Conservation (phyloP, 1,140 invertebrate genomes). For the Pristionchus pacificus region DNA sequence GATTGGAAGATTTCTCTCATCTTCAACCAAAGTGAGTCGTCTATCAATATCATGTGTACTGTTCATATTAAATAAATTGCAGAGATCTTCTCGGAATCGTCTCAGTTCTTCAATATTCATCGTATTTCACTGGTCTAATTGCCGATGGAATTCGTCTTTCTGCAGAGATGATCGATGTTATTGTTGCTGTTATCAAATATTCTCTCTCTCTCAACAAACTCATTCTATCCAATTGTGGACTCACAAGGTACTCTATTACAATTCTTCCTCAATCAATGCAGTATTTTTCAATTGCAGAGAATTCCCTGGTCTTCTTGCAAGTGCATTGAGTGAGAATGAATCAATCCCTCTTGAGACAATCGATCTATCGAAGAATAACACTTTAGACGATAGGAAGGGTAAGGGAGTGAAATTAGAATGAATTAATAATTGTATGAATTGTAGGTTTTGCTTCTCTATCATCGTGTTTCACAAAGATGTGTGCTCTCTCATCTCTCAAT, state of each 20-base stretch:
- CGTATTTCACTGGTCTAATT: conserved; percentile 48
- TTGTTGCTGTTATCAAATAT: conserved; percentile 46
- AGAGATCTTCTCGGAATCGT: conserved; percentile 53
- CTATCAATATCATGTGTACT: conserved; percentile 5
- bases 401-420: background rate
- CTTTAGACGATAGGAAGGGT: conserved; percentile 54
- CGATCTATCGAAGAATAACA: conserved; percentile 42
- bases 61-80: conserved; percentile 20
- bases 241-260: conserved; percentile 42
- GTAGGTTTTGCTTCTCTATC: conserved; percentile 42
- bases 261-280: conserved; percentile 1
- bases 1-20: conserved; percentile 55
- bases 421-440: conserved; percentile 19
- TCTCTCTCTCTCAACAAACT: conserved; percentile 47
- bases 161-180: conserved; percentile 49
- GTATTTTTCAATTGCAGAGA: conserved; percentile 40
- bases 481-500: conserved; percentile 34
- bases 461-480: conserved; percentile 40
- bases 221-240: conserved; percentile 41
- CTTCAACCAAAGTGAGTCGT: conserved; percentile 44
- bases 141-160: conserved; percentile 42
- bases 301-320: conserved; percentile 44
- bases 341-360: conserved; percentile 39
- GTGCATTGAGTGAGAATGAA: conserved; percentile 41
- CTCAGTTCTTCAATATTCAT: conserved; percentile 51